Evolutionary conservation across 2,888 invertebrate genomes (phyloP).

Genomic region (Cephus sareptanus): DNA sequence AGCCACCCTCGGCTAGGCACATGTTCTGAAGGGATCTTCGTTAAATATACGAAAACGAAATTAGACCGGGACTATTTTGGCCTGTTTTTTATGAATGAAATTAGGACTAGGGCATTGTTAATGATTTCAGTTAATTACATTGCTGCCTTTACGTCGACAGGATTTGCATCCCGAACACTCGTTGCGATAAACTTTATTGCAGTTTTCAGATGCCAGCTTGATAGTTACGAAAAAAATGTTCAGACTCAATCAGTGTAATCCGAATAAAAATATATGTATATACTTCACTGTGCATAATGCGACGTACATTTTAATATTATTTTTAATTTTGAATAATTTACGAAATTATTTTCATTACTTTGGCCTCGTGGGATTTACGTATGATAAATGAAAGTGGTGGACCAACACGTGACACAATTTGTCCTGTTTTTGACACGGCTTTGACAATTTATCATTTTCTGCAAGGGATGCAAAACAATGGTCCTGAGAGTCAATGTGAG

Average conservation of each 20-base stretch:
- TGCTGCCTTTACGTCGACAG: neutral
- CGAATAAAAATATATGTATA: neutral
- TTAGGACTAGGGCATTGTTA: neutral
- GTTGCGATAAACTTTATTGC: neutral
- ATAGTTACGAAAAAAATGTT: neutral
- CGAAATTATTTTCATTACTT: neutral
- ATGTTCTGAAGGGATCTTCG: neutral
- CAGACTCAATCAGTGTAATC: neutral
- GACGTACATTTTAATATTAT: neutral
- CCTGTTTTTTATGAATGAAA: neutral
- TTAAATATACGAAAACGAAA: neutral
- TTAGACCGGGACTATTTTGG: neutral
- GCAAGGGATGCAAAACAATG: slow-evolving; percentile 27
- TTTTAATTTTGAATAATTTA: neutral
- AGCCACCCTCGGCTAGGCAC: neutral
- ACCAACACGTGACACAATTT: neutral
- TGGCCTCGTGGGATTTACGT: neutral
- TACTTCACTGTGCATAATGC: neutral
- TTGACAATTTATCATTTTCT: neutral
- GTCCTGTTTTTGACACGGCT: neutral
- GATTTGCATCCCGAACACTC: neutral
- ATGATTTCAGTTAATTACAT: neutral
- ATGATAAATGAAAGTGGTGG: neutral
- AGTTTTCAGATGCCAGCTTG: neutral
- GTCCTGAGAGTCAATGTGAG: slow-evolving; percentile 37